Percentiles rank a stretch among this genome's conserved stretches.
Evolutionary conservation across 2,888 invertebrate genomes (phyloP).

Genomic region (Polia nebulosa): DNA sequence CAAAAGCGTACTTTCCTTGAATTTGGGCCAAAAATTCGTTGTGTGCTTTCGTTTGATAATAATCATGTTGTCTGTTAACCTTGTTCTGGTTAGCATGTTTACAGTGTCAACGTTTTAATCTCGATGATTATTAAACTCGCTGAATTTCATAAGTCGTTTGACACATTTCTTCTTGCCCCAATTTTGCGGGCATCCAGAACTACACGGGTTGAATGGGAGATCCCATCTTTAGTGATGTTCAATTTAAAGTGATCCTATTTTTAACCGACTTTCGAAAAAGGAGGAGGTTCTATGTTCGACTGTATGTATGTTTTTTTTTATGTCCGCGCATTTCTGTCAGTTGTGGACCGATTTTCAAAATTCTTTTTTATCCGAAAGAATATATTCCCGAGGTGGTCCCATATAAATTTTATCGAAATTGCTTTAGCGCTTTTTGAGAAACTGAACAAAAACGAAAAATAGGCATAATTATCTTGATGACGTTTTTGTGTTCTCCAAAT

Average conservation of each 20-base stretch:
- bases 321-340: no score
- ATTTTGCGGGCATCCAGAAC: slow-evolving; percentile 3
- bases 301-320: no score
- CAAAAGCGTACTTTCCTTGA: slow-evolving; percentile 48
- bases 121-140: slow-evolving; percentile 32
- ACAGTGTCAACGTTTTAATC: slow-evolving; percentile 43
- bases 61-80: slow-evolving; percentile 51
- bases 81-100: slow-evolving; percentile 52
- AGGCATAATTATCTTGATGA: no score
- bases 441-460: no score
- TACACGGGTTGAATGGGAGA: not conserved
- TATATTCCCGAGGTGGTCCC: no score
- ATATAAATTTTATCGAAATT: no score
- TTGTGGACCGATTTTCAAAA: no score
- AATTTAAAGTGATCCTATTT: not conserved
- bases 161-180: slow-evolving; percentile 31
- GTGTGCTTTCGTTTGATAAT: slow-evolving; percentile 55
- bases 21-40: slow-evolving; percentile 59
- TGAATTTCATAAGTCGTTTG: slow-evolving; percentile 32
- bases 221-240: not conserved
- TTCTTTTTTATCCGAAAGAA: no score
- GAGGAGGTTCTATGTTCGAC: no score
- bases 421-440: no score
- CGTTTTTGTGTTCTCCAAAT: no score
- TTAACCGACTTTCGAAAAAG: no score